Evolutionary conservation across 64 coral and sea anemone genomes (phyloP), one percentile per base, ranked within the genome.

Genomic region (Stichodactyla helianthus): DNA sequence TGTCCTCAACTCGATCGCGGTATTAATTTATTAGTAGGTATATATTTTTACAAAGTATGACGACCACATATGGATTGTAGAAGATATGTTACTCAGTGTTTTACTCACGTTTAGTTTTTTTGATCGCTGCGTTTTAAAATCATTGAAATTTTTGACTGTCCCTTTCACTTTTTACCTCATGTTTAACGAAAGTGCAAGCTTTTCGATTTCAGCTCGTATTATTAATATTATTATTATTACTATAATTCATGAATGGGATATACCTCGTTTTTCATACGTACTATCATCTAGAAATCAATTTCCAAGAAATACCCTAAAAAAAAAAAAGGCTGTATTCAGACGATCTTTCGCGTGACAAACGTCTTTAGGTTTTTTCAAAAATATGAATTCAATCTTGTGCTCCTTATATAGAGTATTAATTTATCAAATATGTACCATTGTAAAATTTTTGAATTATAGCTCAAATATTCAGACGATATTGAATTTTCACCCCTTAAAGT

Each of bases 381-480:
- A 81, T 52, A 81, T 81, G 88, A 89, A 97, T 93, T 85, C 67
- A 93, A 90, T 89, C 89, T 92, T 86, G 91, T 90, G 59, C 87
- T 86, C 84, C 87, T 93, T 65, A 89, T 92, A 95, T 89, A 93
- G 94, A 92, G 91, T 79, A 82, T 93, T 97, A 97, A 97, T 89
- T 97, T 97, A 97, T 97, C 94, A 87, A 95, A 93, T 93, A 93
- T 97, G 85, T 97, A 93, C 91, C 94, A 89, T 92, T 97, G 94
- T 97, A 97, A 97, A 97, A 90, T 88, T 97, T 96, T 97, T 44
- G 94, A 97, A 97, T 97, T 97, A 92, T 97, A 97, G 94, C 94
- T 92, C 74, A 93, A 84, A 87, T 84, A 60, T 63, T 84, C 54
- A 84, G 54, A 82, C 89, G 88, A 93, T 93, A 97, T 97, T 93